These are phyloP conservation scores for Chelmon rostratus DNA, from an alignment of 2,797 vertebrate genomes.

Conservation along the genomic window DNA sequence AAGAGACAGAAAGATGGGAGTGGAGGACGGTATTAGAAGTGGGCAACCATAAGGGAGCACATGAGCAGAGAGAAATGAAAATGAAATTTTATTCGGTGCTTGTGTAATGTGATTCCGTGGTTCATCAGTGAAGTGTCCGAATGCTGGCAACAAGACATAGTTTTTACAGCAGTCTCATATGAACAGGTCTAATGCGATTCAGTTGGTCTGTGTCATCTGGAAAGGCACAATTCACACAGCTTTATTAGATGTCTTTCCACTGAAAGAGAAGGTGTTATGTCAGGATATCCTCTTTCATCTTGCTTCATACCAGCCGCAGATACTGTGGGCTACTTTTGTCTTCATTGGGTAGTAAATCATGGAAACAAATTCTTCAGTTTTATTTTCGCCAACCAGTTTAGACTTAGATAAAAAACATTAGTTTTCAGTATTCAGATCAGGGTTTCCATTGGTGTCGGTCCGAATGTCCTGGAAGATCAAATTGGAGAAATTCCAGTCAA, in stretches of 20 bases:
- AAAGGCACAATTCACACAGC: background rate
- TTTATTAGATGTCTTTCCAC: background rate
- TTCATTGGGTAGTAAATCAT: background rate
- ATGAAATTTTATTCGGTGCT: slow-evolving; percentile 12
- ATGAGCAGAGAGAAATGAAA: slow-evolving; percentile 35
- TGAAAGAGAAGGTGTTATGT: slow-evolving; percentile 7
- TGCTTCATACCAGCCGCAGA: background rate
- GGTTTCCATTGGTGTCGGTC: no score
- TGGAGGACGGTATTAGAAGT: background rate
- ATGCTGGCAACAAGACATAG: background rate
- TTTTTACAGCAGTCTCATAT: slow-evolving; percentile 8
- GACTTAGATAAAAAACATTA: background rate
- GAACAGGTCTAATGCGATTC: slow-evolving; percentile 3
- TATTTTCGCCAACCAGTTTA: background rate
- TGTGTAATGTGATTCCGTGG: slow-evolving; percentile 12
- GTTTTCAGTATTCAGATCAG: no score
- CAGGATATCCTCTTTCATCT: slow-evolving; percentile 28
- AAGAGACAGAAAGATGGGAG: background rate
- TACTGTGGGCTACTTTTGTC: background rate
- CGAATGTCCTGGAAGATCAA: no score
- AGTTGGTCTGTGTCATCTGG: background rate
- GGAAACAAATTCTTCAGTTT: background rate
- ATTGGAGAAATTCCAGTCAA: no score
- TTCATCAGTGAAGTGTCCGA: background rate
- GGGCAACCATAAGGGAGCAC: background rate